Evolutionary conservation across 2,797 vertebrate genomes (phyloP).

Genomic region (Cossypha heuglini): DNA sequence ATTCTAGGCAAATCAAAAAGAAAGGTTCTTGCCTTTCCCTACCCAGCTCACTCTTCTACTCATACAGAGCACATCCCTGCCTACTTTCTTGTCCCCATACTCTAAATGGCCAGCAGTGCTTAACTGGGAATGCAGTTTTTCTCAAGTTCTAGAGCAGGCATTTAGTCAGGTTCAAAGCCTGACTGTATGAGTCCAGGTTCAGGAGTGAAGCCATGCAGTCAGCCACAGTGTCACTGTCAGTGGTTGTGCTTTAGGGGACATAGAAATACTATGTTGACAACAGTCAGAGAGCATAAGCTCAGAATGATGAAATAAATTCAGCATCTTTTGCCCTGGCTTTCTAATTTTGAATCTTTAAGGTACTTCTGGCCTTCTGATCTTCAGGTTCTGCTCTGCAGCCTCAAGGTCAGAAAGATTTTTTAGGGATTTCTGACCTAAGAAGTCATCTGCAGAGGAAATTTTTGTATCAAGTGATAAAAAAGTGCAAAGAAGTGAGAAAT

Average conservation of each 20-base stretch:
- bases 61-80: rapidly evolving
- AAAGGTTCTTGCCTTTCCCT: neutral
- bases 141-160: neutral
- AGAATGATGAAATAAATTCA: neutral
- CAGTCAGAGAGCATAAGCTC: neutral
- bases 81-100: neutral
- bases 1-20: neutral
- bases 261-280: neutral
- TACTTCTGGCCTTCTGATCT: neutral
- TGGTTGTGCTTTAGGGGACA: neutral
- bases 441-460: neutral
- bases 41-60: neutral
- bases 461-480: neutral
- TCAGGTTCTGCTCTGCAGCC: neutral
- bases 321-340: neutral
- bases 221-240: neutral
- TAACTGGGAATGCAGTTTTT: neutral
- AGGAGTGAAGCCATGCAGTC: neutral
- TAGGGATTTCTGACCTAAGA: neutral
- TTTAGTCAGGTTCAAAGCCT: neutral
- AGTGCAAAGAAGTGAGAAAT: neutral
- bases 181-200: neutral
- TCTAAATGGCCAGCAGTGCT: neutral
- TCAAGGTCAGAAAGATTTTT: neutral
- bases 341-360: neutral